Evolutionary conservation across 2,797 vertebrate species (phyloP), one percentile per base, ranked within the genome.

Genomic region (Thaleichthys pacificus): DNA sequence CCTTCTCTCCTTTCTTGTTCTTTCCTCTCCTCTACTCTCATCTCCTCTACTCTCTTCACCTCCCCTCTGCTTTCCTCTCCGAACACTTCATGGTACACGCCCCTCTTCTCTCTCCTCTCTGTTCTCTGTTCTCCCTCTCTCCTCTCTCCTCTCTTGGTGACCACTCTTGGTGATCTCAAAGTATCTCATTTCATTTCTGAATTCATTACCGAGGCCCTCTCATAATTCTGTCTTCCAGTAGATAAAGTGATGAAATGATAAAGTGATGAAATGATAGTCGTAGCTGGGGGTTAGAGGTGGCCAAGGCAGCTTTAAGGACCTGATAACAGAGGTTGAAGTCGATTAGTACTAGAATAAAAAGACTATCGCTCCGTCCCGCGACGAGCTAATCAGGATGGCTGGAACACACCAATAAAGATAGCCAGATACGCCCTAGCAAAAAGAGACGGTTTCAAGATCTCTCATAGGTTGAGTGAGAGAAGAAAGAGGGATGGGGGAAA

Each of bases 101-200:
- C 38, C 38, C 8, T 42, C 38, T 42, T 42, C 38, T 9, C 38
- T 42, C 38, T 11, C 0, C 38, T 69, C 75, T 79, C 74, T 75
- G 77, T 76, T 69, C 80, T 75, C 69, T 75, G 22, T 70, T 68
- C 22, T 66, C 38, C n/a, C 19, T 66, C 14, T 49, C n/a, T 66
- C 49, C 47, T 15, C 19, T 66, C 14, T 66, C n/a, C 32, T 66
- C 47, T 28, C 69, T 66, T 42, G 38, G 38, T 42, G 38, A 42
- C 65, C 24, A 51, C 51, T n/a, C 19, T 54, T 17, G 19, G 51
- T 19, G 66, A 83, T 77, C 74, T 77, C 63, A 80, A 83, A 86
- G 83, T 78, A 78, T 76, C 78, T 78, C 74, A 83, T 72, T 72
- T 69, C 71, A 86, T 82, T 75, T 77, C 75, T 65, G 73, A 79